phyloP scores from a whole-genome alignment of 2,888 invertebrate species.

The Rotaria socialis region DNA sequence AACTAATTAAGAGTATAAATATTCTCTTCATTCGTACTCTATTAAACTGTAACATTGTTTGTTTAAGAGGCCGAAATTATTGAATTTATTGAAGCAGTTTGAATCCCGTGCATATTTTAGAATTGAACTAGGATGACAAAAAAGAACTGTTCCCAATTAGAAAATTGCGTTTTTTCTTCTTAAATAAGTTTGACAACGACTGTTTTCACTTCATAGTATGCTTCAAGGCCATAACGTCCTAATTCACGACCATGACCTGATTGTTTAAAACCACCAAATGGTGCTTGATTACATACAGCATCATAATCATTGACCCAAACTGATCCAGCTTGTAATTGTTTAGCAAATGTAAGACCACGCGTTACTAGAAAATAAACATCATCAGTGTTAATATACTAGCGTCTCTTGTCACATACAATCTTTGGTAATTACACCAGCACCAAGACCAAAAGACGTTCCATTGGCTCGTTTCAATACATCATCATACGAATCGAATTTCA shows the following conservation, averaged over 20 bases:
- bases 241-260: slow-evolving; percentile 89
- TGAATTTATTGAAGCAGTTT: too few relatives aligned
- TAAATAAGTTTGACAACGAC: slow-evolving; percentile 49
- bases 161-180: neutral
- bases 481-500: slow-evolving; percentile 44
- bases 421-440: slow-evolving; percentile 49
- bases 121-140: too few relatives aligned
- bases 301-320: slow-evolving; percentile 54
- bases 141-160: too few relatives aligned
- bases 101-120: too few relatives aligned
- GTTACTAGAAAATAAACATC: neutral
- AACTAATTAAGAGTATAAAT: too few relatives aligned
- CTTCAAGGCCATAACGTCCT: slow-evolving; percentile 51
- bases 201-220: slow-evolving; percentile 55
- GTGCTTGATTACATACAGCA: slow-evolving; percentile 67
- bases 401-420: slow-evolving; percentile 48
- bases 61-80: too few relatives aligned
- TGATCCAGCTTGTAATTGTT: slow-evolving; percentile 47
- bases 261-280: slow-evolving; percentile 60
- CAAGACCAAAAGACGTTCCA: slow-evolving; percentile 49
- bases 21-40: too few relatives aligned
- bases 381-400: slow-evolving; percentile 42
- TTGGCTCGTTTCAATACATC: slow-evolving; percentile 46
- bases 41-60: too few relatives aligned
- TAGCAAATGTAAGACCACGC: neutral